Conservation (phyloP, 2,113 vertebrate species). For the Micromys minutus region DNA sequence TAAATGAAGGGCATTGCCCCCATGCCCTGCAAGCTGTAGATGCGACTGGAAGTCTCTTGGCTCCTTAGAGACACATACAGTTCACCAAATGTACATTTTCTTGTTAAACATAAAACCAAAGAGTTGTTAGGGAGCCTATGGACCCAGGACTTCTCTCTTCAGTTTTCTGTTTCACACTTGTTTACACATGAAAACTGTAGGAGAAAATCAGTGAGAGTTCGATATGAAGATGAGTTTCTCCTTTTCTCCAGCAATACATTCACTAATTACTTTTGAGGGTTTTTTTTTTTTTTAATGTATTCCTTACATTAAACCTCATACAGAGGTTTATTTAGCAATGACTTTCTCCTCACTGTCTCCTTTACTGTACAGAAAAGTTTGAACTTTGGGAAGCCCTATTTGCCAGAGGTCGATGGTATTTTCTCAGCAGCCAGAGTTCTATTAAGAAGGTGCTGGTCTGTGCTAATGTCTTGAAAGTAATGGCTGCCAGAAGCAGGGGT, state of each 20-base stretch:
- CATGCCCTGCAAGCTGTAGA: background rate
- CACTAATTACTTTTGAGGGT: too few relatives aligned
- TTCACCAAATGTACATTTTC: rapidly evolving
- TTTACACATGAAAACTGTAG: background rate
- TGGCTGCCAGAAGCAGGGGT: background rate
- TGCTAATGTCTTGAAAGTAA: background rate
- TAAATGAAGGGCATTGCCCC: background rate
- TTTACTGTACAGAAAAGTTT: background rate
- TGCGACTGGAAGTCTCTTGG: background rate
- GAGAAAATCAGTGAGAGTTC: background rate
- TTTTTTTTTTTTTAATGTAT: too few relatives aligned
- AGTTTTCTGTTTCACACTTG: background rate
- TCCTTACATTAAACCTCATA: background rate
- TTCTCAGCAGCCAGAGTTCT: background rate
- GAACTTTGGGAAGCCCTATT: background rate
- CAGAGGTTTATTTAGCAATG: background rate
- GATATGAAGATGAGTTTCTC: background rate
- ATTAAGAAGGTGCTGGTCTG: background rate
- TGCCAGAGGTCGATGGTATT: background rate
- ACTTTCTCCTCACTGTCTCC: background rate
- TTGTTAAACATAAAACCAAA: background rate
- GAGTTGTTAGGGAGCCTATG: too few relatives aligned
- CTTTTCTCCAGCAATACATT: background rate
- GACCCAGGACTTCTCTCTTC: background rate
- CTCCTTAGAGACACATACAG: background rate